Base-by-base conservation (phyloP, 2,797 vertebrate species). In the Lagorchestes hirsutus region DNA sequence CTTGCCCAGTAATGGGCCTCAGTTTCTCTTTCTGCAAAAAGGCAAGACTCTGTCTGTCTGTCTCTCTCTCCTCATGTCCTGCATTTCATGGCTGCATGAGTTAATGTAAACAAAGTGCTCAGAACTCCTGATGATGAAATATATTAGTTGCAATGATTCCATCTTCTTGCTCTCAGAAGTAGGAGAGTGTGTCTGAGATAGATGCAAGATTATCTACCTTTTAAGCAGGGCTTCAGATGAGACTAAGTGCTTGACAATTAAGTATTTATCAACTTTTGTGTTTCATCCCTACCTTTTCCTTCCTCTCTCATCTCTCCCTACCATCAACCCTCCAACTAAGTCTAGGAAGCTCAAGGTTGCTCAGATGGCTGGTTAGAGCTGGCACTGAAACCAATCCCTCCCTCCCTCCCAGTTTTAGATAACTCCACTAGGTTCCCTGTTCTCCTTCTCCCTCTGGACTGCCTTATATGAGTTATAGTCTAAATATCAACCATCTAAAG, bases 1-100 rank as follows among this genome's bases (percentile, higher is more conserved):
- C 22, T 46, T 24, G 40, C 0, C 40, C 67, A 34, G 55, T 56
- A 62, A 57, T 46, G 13, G 14, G 54, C 54, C 56, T 92, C 52
- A 57, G 62, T 59, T 93, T 94, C 55, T 62, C 91, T n/a, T 67
- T 34, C 57, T 87, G 28, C 34, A 40, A 91, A 96, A 91, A n/a
- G 55, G 55, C 50, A 18, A 62, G 9, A 50, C 40, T 58, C 54
- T 22, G n/a, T 55, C 6, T 62, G 52, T 12, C 11, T 27, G n/a
- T 22, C 40, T 40, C 12, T 58, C n/a, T 34, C 12, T 52, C 92
- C 91, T 67, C 82, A 24, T 58, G 12, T 57, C 52, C 57, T 16
- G 0, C 57, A 58, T 58, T 27, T 90, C 52, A 28, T 94, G 34
- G 1, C 6, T 67, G 54, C 91, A 57, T 55, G 92, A 96, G 40